Conservation (phyloP, 2,797 vertebrate genomes). For the Molossus alvarezi region DNA sequence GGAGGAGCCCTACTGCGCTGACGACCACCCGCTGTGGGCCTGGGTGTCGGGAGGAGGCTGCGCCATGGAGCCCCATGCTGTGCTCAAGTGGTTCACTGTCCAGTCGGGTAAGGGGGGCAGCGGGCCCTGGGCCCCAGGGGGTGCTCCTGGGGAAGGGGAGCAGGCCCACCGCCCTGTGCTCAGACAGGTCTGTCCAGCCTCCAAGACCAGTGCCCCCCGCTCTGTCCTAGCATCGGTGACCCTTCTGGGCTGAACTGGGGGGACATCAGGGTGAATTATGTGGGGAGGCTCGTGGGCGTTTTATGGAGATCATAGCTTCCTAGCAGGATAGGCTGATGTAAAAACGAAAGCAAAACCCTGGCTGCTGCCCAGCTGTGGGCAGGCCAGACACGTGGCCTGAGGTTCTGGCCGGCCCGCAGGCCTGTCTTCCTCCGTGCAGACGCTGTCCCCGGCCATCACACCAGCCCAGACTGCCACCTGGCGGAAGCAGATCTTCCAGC, state of each 20-base stretch:
- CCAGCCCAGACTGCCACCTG: constrained; percentile 95
- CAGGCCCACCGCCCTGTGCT: neutral
- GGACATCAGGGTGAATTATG: neutral
- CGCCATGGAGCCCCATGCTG: constrained; percentile 93
- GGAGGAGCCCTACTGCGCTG: constrained; percentile 92
- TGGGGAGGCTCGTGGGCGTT: neutral
- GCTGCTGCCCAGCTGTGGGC: too few relatives aligned
- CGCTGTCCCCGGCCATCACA: constrained; percentile 94
- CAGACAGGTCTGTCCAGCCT: neutral
- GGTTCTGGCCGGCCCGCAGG: constrained; percentile 88
- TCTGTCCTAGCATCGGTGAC: neutral
- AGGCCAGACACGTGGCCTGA: neutral
- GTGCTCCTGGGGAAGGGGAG: too few relatives aligned
- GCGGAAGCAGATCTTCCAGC: constrained; percentile 97
- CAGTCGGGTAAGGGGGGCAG: constrained; percentile 90
- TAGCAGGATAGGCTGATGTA: neutral
- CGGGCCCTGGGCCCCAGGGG: rapidly evolving
- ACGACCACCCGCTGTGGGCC: constrained; percentile 95
- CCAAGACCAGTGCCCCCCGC: rapidly evolving
- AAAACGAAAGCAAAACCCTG: neutral
- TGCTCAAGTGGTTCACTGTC: constrained; percentile 94
- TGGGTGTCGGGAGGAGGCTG: constrained; percentile 98
- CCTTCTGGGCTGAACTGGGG: rapidly evolving
- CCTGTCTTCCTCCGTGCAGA: constrained; percentile 92
- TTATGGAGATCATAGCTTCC: neutral